Percentiles rank a stretch among this genome's conserved stretches.
These are phyloP conservation scores for Caenorhabditis sulstoni DNA, from an alignment of 2,888 invertebrate species.

Conservation along the genomic window DNA sequence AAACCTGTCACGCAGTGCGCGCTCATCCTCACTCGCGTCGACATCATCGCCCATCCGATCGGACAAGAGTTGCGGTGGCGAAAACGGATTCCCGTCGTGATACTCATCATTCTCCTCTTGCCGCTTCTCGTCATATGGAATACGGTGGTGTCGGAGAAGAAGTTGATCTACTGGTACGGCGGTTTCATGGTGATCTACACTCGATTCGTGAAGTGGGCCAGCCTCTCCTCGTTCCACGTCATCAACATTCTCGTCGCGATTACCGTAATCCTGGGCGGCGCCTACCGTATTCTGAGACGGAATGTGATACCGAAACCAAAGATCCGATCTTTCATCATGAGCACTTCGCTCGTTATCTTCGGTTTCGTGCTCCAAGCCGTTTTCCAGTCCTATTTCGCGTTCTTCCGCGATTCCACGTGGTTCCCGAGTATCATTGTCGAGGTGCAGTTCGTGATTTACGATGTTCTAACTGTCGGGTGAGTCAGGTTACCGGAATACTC, in stretches of 20 bases:
- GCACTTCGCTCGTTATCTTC: not conserved
- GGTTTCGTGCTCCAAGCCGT: conserved; percentile 21
- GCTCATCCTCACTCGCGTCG: not conserved
- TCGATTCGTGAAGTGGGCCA: conserved; percentile 14
- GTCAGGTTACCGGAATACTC: too few species aligned
- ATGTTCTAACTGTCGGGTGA: conserved; percentile 41
- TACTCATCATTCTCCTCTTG: not conserved
- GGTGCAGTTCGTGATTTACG: conserved; percentile 35
- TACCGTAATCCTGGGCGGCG: not conserved
- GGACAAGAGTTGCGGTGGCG: not conserved
- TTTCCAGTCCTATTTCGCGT: conserved; percentile 32
- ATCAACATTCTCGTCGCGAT: not conserved
- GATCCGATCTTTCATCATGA: not conserved
- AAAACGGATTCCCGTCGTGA: not conserved
- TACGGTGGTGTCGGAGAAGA: conserved; percentile 33
- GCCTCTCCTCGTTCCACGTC: conserved; percentile 11
- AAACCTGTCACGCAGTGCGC: conserved; percentile 19
- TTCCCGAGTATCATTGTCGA: conserved; percentile 26
- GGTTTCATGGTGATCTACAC: conserved; percentile 37
- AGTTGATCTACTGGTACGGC: conserved; percentile 30
- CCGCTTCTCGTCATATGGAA: conserved; percentile 27
- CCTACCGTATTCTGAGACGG: not conserved
- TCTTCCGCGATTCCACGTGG: conserved; percentile 25
- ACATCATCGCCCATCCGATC: too few species aligned
- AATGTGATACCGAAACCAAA: not conserved